phyloP scores from a whole-genome alignment of 2,888 invertebrate species.

The Clunio marinus region DNA sequence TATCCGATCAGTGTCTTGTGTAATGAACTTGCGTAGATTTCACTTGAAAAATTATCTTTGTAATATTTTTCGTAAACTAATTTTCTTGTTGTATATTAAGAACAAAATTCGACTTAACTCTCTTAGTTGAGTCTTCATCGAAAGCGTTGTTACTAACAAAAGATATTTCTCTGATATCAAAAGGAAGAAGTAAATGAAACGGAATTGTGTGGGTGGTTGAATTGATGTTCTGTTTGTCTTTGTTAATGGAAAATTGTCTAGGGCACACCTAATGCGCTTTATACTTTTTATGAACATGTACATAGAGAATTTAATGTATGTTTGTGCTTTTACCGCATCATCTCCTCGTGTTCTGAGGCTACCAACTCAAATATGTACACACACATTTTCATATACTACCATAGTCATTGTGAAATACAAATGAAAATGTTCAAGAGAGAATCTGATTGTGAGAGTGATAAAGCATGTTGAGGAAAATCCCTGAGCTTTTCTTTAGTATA shows the following conservation, averaged over 20 bases:
- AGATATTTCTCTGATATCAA: no score
- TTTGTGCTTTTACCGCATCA: neutral
- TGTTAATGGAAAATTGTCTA: constrained; percentile 39
- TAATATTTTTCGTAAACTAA: no score
- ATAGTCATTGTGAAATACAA: neutral
- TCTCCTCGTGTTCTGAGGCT: neutral
- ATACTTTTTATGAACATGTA: neutral
- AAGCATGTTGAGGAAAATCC: neutral
- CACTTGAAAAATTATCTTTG: no score
- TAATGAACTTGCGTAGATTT: no score
- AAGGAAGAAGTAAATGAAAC: neutral
- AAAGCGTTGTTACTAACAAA: no score
- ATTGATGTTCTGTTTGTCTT: neutral
- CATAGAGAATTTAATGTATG: neutral
- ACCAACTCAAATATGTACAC: neutral
- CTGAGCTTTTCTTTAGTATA: constrained; percentile 17
- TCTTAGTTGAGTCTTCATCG: no score
- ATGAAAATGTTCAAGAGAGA: constrained; percentile 19
- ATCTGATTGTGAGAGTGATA: neutral
- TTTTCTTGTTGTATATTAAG: no score
- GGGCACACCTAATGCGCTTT: constrained; percentile 41
- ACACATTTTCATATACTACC: no score
- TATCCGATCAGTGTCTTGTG: no score
- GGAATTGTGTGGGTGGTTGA: constrained; percentile 7
- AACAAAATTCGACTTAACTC: no score